Evolutionary conservation across 2,797 vertebrate species (phyloP), one percentile per base, ranked within the genome.

Genomic region (Iguana delicatissima): DNA sequence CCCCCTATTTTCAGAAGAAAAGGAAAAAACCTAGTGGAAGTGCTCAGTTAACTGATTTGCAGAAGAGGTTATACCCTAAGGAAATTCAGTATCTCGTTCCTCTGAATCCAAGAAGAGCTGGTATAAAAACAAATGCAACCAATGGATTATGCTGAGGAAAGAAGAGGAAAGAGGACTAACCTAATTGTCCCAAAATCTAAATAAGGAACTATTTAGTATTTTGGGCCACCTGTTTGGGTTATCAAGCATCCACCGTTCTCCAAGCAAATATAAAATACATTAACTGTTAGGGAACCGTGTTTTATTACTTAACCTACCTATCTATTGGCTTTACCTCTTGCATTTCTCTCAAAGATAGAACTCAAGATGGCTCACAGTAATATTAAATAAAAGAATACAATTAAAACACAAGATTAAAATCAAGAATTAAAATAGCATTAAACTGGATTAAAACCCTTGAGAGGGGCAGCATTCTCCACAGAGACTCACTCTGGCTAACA

Each of bases 11-110:
- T 91, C 93, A 91, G 92, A 93, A 35, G 38, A 87, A 38, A 85
- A 74, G 46, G 90, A 95, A 89, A 57, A 93, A 93, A 92, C 46
- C 86, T 35, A 77, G 62, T 95, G 88, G 83, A 95, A 95, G 94
- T 96, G 57, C 13, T 79, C 74, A 32, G 91, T 96, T 91, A 95
- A 87, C 90, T 92, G 93, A 16, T 88, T 96, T 95, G 95, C 85
- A 90, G 92, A 96, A 92, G 59, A 94, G 82, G 32, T 93, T 81
- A 46, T 38, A 20, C 38, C 38, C 87, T 80, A 89, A n/a, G 13
- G 16, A 90, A 9, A 2, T 4, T 0, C 87, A 76, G 6, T 16
- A 74, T 62, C 18, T 74, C 32, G 26, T 32, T 76, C 69, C 32
- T 83, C 57, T 29, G 42, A 76, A 62, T 89, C 59, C 55, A 62